Evolutionary conservation across 2,113 vertebrate species (phyloP).

Genomic region (Epinephelus cyanopodus): DNA sequence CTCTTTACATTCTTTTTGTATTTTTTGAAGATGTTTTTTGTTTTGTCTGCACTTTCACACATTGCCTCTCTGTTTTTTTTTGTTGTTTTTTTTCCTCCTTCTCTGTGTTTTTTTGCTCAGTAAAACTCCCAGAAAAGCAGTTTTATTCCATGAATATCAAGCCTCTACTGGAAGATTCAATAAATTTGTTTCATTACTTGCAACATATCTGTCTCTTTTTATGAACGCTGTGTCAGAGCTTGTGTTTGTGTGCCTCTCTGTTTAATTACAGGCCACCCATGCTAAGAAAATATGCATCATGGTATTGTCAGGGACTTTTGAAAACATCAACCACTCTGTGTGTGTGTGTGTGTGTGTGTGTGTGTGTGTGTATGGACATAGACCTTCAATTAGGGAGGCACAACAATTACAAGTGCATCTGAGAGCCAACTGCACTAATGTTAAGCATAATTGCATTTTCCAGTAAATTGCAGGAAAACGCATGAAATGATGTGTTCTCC

Average conservation of each 20-base stretch:
- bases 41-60: slow-evolving; percentile 89
- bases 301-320: slow-evolving; percentile 45
- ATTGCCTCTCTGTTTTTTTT: slow-evolving; percentile 71
- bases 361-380: slow-evolving; percentile 3
- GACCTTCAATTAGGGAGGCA: slow-evolving; percentile 53
- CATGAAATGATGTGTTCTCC: slow-evolving; percentile 42
- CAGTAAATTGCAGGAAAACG: slow-evolving; percentile 41
- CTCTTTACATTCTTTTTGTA: slow-evolving; percentile 83
- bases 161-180: slow-evolving; percentile 96
- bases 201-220: slow-evolving; percentile 81
- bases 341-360: slow-evolving; percentile 9
- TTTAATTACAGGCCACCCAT: slow-evolving; percentile 57
- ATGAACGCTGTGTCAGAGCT: slow-evolving; percentile 19
- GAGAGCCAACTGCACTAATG: slow-evolving; percentile 43
- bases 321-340: slow-evolving; percentile 20
- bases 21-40: slow-evolving; percentile 87
- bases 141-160: slow-evolving; percentile 96
- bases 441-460: slow-evolving; percentile 55
- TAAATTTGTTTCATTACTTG: slow-evolving; percentile 93
- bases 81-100: slow-evolving; percentile 44
- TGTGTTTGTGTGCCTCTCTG: slow-evolving; percentile 26
- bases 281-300: slow-evolving; percentile 47
- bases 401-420: slow-evolving; percentile 50
- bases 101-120: slow-evolving; percentile 80
- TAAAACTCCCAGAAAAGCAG: slow-evolving; percentile 90